Conservation (phyloP, 1,140 invertebrate species). For the Chionoecetes opilio region DNA sequence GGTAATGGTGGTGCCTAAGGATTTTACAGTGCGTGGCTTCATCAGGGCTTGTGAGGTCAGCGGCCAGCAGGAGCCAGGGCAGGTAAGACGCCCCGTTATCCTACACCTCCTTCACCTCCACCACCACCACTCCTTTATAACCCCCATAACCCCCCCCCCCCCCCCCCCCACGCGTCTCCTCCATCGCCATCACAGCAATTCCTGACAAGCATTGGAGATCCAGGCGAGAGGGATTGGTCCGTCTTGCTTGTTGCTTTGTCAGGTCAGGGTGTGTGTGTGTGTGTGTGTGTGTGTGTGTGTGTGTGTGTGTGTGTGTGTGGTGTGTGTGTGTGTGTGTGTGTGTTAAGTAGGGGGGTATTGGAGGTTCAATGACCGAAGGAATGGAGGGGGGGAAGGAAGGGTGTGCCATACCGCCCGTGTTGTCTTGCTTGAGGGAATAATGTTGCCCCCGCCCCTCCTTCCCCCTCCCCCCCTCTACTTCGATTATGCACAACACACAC, state of each 20-base stretch:
- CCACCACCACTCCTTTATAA: not conserved
- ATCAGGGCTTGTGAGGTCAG: not conserved
- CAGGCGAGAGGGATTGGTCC: not conserved
- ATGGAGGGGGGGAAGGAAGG: not conserved
- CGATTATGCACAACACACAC: too few species aligned
- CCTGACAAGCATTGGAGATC: not conserved
- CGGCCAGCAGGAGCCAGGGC: not conserved
- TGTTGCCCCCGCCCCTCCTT: not conserved
- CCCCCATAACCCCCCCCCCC: not conserved
- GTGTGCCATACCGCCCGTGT: constrained; percentile 2
- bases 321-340: too few species aligned
- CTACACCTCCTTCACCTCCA: not conserved
- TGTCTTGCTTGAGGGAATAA: not conserved
- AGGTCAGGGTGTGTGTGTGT: constrained; percentile 3
- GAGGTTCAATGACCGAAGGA: not conserved
- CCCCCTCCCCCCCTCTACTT: too few species aligned
- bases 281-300: not conserved
- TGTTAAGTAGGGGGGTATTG: too few species aligned
- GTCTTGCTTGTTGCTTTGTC: not conserved
- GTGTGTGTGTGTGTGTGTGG: too few species aligned
- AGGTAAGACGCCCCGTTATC: not conserved
- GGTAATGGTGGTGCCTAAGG: not conserved
- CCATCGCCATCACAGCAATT: not conserved
- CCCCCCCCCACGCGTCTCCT: not conserved
- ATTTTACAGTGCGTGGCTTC: not conserved